Evolutionary conservation across 2,113 vertebrate genomes (phyloP), one percentile per base, ranked within the genome.

Genomic region (Esox niger): DNA sequence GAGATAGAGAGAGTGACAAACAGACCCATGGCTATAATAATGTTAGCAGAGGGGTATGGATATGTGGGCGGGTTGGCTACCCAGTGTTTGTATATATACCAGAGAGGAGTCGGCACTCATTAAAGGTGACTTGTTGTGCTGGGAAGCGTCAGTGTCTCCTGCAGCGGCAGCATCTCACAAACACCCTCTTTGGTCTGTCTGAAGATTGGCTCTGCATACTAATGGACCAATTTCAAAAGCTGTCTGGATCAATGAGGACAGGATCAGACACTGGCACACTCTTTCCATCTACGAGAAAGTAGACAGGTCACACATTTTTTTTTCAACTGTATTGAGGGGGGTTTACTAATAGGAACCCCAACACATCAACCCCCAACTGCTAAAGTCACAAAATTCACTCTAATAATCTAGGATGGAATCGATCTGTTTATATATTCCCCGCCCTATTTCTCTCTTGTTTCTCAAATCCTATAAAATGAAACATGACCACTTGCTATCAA

Each of bases 41-140:
- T 43, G n/a, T 52, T 4, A 21, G 47, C 5, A 6, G 17, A n/a
- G 3, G n/a, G 47, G 47, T 52, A 21, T 17, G 5, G 15, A 21
- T 52, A 21, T 49, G 46, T 52, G 47, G 5, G 47, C n/a, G 47
- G n/a, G 47, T 52, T 17, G 4, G 7, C n/a, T 21, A 49, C 17
- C 17, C n/a, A 52, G 47, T 52, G 47, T 52, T 21, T 52, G n/a
- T 52, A n/a, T 52, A 21, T 52, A 6, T 21, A 52, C 47, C 47
- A 52, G n/a, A 52, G 21, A 52, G n/a, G 47, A 52, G 47, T 21
- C 47, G 21, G n/a, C 47, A n/a, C 47, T 52, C 47, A 52, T 52
- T 52, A 52, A 23, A 52, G 47, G n/a, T 52, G 47, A 52, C 47
- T 52, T 52, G 47, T 52, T 52, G 47, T 52, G n/a, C 20, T 52